Evolutionary conservation across 2,888 invertebrate genomes (phyloP), one percentile per base, ranked within the genome.

Genomic region (Trisateles emortualis): DNA sequence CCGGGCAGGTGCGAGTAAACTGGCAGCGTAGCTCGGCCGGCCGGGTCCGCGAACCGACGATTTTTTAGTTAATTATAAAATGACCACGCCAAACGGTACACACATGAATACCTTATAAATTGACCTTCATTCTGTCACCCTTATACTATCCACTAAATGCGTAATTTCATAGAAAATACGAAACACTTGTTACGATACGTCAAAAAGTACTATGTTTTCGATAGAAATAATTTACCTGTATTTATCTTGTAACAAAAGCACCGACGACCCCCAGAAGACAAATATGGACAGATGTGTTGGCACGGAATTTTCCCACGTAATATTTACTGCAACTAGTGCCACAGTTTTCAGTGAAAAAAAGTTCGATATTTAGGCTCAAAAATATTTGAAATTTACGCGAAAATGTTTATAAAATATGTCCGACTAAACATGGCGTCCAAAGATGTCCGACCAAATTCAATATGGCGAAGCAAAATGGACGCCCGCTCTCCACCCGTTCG

Each of bases 371-470:
- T 86, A 84, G 81, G 81, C 86, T 80, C 75, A 85, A 90, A 90
- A 92, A 92, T 92, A 93, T 93, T 93, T 93, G 90, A 93, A 93
- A 93, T 87, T 93, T 93, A 93, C 90, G 90, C 90, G 92, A 93
- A 93, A 93, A 93, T 95, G 94, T 95, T 95, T 95, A 95, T 95
- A 94, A 95, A 95, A 95, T 94, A 95, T 95, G 95, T 95, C 95
- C 94, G 95, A 94, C 94, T 94, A 94, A 95, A 95, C 94, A 95
- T 95, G 95, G 95, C 95, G 94, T 93, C 93, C 93, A 93, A 94
- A 94, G 92, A 94, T 94, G 94, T 94, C 94, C 92, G 94, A 93
- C 93, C 90, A 93, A 92, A 93, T 93, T 92, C 92, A 92, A 92
- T 92, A 93, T 93, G 93, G 93, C 93, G 92, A 87, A 83, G 88